Conservation (phyloP, 2,888 invertebrate genomes). For the Trichogramma dendrolimi region DNA sequence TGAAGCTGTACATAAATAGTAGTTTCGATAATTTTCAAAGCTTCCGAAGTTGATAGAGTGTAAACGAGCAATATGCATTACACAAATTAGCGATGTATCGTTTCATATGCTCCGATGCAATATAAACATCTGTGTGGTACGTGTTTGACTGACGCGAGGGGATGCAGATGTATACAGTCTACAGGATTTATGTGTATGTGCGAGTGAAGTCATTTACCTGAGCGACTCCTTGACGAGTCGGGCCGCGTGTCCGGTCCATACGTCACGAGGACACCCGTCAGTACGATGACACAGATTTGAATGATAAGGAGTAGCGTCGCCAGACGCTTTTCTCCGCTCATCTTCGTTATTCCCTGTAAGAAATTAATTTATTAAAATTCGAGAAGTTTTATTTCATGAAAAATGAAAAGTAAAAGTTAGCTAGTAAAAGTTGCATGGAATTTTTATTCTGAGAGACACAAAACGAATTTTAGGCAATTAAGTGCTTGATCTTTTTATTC, state of each 20-base stretch:
- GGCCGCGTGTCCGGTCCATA: slow-evolving; percentile 48
- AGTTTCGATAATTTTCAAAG: no score
- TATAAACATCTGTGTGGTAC: no score
- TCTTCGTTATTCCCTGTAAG: slow-evolving; percentile 35
- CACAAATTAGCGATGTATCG: no score
- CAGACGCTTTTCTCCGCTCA: slow-evolving; percentile 37
- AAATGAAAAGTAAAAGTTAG: not conserved
- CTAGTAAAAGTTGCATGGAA: not conserved
- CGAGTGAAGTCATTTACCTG: slow-evolving; percentile 31
- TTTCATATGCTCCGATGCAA: no score
- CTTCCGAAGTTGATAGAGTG: no score
- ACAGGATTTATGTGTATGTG: not conserved
- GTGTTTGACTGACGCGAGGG: no score
- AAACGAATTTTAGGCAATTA: no score
- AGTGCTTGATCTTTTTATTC: no score
- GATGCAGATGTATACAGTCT: no score
- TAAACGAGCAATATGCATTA: no score
- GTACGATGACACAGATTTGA: slow-evolving; percentile 54
- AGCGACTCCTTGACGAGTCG: slow-evolving; percentile 31
- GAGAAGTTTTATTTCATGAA: not conserved
- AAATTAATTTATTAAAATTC: not conserved
- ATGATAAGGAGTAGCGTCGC: slow-evolving; percentile 53
- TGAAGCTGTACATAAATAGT: no score
- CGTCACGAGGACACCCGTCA: slow-evolving; percentile 55
- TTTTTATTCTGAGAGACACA: no score